phyloP scores from a whole-genome alignment of 2,888 invertebrate genomes.

The Plagodis pulveraria region DNA sequence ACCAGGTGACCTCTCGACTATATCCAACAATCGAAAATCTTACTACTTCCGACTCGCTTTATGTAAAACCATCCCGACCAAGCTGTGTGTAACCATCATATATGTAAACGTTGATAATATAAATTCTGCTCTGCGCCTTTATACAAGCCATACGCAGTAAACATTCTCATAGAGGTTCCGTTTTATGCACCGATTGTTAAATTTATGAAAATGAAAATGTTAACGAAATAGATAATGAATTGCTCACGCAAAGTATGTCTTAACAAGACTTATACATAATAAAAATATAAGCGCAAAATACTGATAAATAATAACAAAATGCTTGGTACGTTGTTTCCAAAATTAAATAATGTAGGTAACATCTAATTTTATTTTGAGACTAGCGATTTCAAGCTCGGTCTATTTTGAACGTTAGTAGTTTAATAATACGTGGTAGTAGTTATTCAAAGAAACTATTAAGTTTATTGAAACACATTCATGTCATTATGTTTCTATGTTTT shows the following conservation, averaged over 20 bases:
- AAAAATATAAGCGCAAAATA: slow-evolving; percentile 36
- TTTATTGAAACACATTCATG: slow-evolving; percentile 4
- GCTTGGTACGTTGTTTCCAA: slow-evolving; percentile 12
- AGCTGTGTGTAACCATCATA: slow-evolving; percentile 11
- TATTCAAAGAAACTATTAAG: slow-evolving; percentile 9
- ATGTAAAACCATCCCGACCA: slow-evolving; percentile 20
- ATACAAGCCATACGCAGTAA: slow-evolving; percentile 7
- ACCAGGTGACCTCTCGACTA: slow-evolving; percentile 97
- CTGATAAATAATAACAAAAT: slow-evolving; percentile 20
- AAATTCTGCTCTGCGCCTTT: background rate
- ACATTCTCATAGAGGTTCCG: background rate
- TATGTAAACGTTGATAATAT: background rate
- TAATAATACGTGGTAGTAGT: slow-evolving; percentile 26
- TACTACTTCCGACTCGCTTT: slow-evolving; percentile 42
- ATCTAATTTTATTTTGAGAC: slow-evolving; percentile 66
- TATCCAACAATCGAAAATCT: slow-evolving; percentile 49
- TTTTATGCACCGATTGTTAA: slow-evolving; percentile 5
- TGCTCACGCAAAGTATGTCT: slow-evolving; percentile 16
- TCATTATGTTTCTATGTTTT: too few relatives aligned
- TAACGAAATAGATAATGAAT: slow-evolving; percentile 18
- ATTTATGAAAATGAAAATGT: slow-evolving; percentile 18
- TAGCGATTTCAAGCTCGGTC: slow-evolving; percentile 76
- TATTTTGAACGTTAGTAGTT: slow-evolving; percentile 46
- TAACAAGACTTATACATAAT: slow-evolving; percentile 28
- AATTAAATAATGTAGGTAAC: slow-evolving; percentile 25